Base-by-base conservation (phyloP, 2,113 vertebrate species). In the Chlorodrepanis virens region DNA sequence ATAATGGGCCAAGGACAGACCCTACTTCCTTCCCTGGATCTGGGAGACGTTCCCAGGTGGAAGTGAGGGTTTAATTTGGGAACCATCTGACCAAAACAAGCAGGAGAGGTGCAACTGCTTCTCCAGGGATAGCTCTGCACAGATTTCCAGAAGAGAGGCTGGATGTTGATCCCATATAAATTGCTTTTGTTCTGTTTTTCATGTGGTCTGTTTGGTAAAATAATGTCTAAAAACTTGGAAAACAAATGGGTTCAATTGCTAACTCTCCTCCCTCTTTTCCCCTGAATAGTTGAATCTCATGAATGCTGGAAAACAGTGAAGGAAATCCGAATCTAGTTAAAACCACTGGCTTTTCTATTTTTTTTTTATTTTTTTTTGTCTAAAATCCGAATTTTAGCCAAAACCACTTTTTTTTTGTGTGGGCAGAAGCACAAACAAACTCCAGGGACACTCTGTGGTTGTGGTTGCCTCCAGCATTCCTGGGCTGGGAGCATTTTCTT, bases 381-480 rank as follows among this genome's bases (percentile, higher is more conserved):
- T 22, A 56, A n/a, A 22, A 56, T 56, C 33, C 9, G 10, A 56
- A 23, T 56, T 56, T 56, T n/a, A n/a, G 54, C 54, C 31, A 10
- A 57, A 57, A 22, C 21, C 33, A 23, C 54, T 11, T 35, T 69
- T 42, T 2, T 40, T 40, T 40, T 13, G 11, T 37, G 40, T 33
- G 52, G 42, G 15, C 37, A 29, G 63, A 50, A 56, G 13, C 33
- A 22, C 31, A 29, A 1, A 2, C 10, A n/a, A 72, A 28, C 18
- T 5, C 21, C 18, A 35, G 1, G 6, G 60, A 22, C 27, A 2
- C 24, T 33, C 33, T 7, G 21, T 4, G 28, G 4, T 7, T 53
- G 14, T 67, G 12, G 24, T 25, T 47, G 1, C 35, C 69, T 82
- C 54, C 80, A 64, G 54, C 21, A 9, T 14, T 45, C 40, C 76